A percentile compares a stretch with the other conserved stretches of the same genome.
These are phyloP conservation scores for Yponomeuta cagnagella DNA, from an alignment of 2,888 invertebrate species.

Conservation along the genomic window DNA sequence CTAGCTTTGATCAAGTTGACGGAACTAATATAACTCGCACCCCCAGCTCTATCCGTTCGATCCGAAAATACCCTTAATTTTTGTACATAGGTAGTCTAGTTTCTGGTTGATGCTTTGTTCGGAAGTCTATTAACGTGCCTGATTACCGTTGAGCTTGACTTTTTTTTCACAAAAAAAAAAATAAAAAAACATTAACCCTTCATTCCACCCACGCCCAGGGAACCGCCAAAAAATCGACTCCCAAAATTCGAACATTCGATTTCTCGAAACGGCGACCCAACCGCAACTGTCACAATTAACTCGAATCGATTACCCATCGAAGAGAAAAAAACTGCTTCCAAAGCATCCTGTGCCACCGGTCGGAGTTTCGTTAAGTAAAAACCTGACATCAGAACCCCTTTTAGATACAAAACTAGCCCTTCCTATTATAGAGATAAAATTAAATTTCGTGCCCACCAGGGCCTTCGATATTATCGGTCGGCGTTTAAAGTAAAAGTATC, in stretches of 20 bases:
- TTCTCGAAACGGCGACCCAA: slow-evolving; percentile 44
- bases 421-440: background rate
- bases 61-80: no score
- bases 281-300: slow-evolving; percentile 68
- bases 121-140: no score
- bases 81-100: no score
- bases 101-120: no score
- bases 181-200: background rate
- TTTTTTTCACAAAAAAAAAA: background rate
- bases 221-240: slow-evolving; percentile 38
- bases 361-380: background rate
- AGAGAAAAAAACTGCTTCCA: background rate
- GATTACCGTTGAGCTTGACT: no score
- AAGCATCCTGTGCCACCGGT: background rate
- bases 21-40: no score
- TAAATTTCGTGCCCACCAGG: background rate
- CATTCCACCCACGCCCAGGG: slow-evolving; percentile 18
- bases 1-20: no score
- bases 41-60: no score
- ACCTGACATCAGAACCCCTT: background rate
- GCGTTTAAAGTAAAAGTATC: slow-evolving; percentile 24
- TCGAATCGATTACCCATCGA: slow-evolving; percentile 54
- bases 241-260: slow-evolving; percentile 31
- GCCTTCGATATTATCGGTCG: background rate
- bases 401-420: slow-evolving; percentile 39